A percentile compares a stretch with the other conserved stretches of the same genome.
These are phyloP conservation scores for Euthynnus affinis DNA, from an alignment of 2,797 vertebrate genomes.

Conservation along the genomic window DNA sequence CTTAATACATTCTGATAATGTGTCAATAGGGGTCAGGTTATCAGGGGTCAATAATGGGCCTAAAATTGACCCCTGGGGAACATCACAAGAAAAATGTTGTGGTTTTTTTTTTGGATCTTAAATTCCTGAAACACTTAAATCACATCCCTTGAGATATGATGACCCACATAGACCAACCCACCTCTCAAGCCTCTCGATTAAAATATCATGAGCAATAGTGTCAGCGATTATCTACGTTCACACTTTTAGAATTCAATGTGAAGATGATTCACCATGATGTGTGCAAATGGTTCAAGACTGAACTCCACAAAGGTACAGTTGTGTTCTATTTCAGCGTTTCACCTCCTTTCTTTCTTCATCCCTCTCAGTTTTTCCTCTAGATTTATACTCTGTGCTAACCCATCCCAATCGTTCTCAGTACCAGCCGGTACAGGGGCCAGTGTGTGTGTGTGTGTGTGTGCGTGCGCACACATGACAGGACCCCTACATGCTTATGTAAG, in stretches of 20 bases:
- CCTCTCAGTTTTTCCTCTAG: background rate
- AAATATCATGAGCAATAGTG: too few relatives aligned
- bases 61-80: too few relatives aligned
- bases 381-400: conserved; percentile 26
- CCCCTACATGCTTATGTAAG: conserved; percentile 36
- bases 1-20: too few relatives aligned
- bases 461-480: conserved; percentile 16
- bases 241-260: background rate
- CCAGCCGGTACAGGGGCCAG: conserved; percentile 43
- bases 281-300: background rate
- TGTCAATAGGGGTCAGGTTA: too few relatives aligned
- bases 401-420: conserved; percentile 45
- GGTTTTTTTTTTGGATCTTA: too few relatives aligned
- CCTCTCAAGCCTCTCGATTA: too few relatives aligned
- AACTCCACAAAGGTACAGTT: background rate
- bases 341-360: background rate
- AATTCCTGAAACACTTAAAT: too few relatives aligned
- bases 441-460: conserved; percentile 19
- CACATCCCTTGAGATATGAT: too few relatives aligned
- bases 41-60: too few relatives aligned
- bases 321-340: conserved; percentile 12
- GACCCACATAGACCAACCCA: too few relatives aligned
- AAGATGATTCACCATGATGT: background rate
- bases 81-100: too few relatives aligned
- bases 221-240: too few relatives aligned